Evolutionary conservation across 2,113 vertebrate species (phyloP), one percentile per base, ranked within the genome.

Genomic region (Nyctibius bracteatus): DNA sequence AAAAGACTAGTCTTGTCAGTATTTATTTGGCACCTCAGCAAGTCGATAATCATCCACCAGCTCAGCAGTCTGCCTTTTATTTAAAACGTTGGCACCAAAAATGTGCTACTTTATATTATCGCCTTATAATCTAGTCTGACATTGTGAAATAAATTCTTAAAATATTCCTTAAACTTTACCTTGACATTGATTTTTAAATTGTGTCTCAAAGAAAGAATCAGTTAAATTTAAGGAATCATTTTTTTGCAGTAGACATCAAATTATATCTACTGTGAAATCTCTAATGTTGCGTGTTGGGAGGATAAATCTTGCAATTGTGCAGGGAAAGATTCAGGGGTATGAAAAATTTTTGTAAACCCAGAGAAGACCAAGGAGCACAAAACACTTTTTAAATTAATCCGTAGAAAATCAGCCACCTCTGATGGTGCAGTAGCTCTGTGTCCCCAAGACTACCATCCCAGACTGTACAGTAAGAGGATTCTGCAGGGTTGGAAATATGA

Each of bases 231-330:
- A 87, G 33, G 55, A 70, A 90, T 73, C 44, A 4, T 6, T 54
- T 68, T n/a, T 68, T 43, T 83, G 61, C 61, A 33, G 57, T 22
- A 87, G 72, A 44, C 46, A 41, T 65, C 61, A 87, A 82, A 74
- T 70, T 70, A 35, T 59, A 83, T 59, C 44, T 92, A 19, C 62
- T 59, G 78, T 49, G 78, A 90, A 86, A 80, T 86, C 55, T 49
- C 49, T 49, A 80, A 20, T 62, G 37, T 27, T 0, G 0, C 49
- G n/a, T 2, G 2, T n/a, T 24, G 17, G 27, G 59, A 33, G 28
- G 31, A 47, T 80, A 79, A 83, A 74, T 28, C 25, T 62, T 39
- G 35, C 58, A 77, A 35, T 12, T 46, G 58, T 47, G 18, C 23
- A 24, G 31, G 27, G 55, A 74, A 70, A 0, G 1, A 58, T 82